A percentile compares a stretch with the other conserved stretches of the same genome.
Conservation (phyloP, 2,888 invertebrate genomes). For the Rotaria magnacalcarata region DNA sequence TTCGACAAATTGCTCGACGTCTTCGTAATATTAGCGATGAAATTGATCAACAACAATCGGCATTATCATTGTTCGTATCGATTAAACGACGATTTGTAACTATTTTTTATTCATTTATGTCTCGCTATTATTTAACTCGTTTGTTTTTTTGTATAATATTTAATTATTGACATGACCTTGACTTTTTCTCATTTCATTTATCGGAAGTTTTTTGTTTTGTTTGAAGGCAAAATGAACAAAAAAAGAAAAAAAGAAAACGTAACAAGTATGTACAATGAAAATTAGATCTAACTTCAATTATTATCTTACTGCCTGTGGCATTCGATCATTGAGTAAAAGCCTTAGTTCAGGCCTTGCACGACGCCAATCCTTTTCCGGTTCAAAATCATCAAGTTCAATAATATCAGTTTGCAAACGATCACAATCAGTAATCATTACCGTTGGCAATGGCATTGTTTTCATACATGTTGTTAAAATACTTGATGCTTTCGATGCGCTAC, state of each 20-base stretch:
- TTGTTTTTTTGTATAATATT: background rate
- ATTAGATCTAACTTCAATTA: background rate
- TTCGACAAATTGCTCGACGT: background rate
- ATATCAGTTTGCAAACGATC: slow-evolving; percentile 36
- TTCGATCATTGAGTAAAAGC: background rate
- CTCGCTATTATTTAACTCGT: background rate
- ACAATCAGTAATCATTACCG: slow-evolving; percentile 32
- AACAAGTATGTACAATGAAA: background rate
- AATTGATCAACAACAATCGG: background rate
- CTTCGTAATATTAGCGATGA: background rate
- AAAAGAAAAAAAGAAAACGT: background rate
- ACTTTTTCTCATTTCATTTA: too few species aligned
- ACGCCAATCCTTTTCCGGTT: slow-evolving; percentile 34
- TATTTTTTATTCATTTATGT: background rate
- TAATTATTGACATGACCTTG: background rate
- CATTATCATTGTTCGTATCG: background rate
- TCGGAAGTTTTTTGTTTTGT: too few species aligned
- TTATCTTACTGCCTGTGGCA: slow-evolving; percentile 5
- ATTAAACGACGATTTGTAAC: background rate
- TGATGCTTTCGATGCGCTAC: background rate
- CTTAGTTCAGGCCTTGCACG: slow-evolving; percentile 5
- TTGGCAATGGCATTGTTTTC: background rate
- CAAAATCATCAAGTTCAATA: slow-evolving; percentile 36
- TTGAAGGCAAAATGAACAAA: too few species aligned
- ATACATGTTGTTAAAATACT: background rate